Base-by-base conservation (phyloP, 1,140 invertebrate species). In the Ips typographus region DNA sequence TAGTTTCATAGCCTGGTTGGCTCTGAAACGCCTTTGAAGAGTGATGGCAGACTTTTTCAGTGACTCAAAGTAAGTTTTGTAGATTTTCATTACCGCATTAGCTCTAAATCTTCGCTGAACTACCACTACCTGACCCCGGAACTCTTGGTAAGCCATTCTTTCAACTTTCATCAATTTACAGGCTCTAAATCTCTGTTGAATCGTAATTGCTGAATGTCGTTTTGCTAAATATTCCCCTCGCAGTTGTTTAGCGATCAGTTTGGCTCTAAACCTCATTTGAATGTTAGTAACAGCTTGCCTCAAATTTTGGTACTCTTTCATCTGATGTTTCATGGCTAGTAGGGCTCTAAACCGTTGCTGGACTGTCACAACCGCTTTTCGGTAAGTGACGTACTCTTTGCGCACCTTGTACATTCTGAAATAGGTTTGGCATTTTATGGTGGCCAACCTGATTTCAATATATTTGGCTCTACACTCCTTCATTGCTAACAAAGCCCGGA, bases 261-360 rank as follows among this genome's bases (percentile, higher is more conserved):
- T 75, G 7, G 79, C 75, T 76, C 77, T 82, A 68, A 80, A 83
- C 71, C 79, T 79, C 2, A 47, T 76, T 75, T 89, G 87, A 44
- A 89, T 77, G 1, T 70, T 53, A 7, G 79, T 72, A 36, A 77
- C 78, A 5, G 82, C 77, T 2, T 75, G 71, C 68, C 77, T 79
- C 4, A 83, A 70, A 3, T 74, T 67, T 1, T 84, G 4, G 68
- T 84, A 89, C 37, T 76, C 52, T 6, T 77, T 64, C 72, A 81
- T 76, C 6, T 77, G 73, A 47, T 71, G 70, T 64, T 79, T 83
- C 75, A 80, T 79, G 4, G 61, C 8, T 2, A 80, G 59, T 56
- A 77, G 76, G 4, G 80, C 76, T 76, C 77, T 82, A 70, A 80
- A 84, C 71, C 78, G 78, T 2, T 44, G 75, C 76, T 89, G 86